Base-by-base conservation (phyloP, 2,888 invertebrate species). In the Tachystola acroxantha region DNA sequence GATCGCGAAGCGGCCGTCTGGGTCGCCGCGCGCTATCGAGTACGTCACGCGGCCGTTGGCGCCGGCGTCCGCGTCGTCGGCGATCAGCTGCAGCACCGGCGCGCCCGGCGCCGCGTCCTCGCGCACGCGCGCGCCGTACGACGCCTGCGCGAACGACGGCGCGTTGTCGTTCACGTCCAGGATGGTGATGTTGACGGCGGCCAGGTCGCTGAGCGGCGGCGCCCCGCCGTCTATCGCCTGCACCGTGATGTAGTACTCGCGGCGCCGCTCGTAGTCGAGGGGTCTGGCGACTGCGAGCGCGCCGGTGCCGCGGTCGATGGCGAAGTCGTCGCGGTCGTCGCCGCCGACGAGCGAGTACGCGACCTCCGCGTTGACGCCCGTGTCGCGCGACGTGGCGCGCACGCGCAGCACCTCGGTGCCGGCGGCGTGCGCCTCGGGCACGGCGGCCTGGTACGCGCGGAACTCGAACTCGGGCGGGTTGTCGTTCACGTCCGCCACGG, bases 381-480 rank as follows among this genome's bases (percentile, higher is more conserved):
- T 92, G 71, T 98, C 98, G 64, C 93, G 93, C 7, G 96, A 96
- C 2, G 96, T 94, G n/a, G 98, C 99, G 46, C 92, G 88, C 14
- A 99, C 94, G 53, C 92, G 89, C 10, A 94, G 90, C 9, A 98
- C 91, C 76, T 95, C 94, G 1, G 94, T 91, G 38, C 95, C 95
- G 35, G 94, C 87, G 2, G 92, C 88, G 50, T 92, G 91, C 40
- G 93, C 90, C 84, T 98, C 97, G 1, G 93, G 89, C 16, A 96
- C 91, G 27, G 89, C 82, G 11, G 94, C 93, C 51, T 89, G 90
- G 75, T 97, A 98, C 48, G 91, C 91, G 54, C 92, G 93, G 40
- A 92, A 91, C 43, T 93, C 92, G 76, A 99, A 99, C 79, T 96
- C 96, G 7, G 99, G 99, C 14, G 97, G 96, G 87, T 98, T 98